phyloP scores from a whole-genome alignment of 2,113 vertebrate species.

The Puma concolor region DNA sequence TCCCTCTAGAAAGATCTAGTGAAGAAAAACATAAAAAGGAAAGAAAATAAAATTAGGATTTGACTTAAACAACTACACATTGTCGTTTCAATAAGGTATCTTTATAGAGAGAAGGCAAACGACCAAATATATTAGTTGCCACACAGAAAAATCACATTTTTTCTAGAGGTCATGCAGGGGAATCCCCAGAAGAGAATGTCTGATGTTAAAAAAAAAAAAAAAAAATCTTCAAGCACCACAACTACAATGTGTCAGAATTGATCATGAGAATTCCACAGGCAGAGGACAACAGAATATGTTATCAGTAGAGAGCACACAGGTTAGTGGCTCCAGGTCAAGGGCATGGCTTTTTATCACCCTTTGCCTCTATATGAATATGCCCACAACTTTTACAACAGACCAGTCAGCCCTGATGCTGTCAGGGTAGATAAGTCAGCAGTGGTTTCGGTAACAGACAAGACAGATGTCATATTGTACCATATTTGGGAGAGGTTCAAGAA shows the following conservation, averaged over 20 bases:
- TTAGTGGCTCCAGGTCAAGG: neutral
- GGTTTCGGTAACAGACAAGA: neutral
- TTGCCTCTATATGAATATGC: neutral
- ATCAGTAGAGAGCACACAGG: neutral
- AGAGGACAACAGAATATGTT: neutral
- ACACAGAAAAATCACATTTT: neutral
- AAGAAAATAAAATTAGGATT: neutral
- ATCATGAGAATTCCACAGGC: neutral
- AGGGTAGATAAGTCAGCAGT: neutral
- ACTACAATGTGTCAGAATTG: neutral
- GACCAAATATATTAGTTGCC: neutral
- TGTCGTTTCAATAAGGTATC: constrained; percentile 14
- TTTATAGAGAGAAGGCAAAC: neutral
- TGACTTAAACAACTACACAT: neutral
- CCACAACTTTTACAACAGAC: neutral
- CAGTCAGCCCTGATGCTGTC: neutral
- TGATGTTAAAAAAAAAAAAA: constrained; percentile 40
- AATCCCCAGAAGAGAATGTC: neutral
- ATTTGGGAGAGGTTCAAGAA: neutral
- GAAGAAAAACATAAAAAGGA: constrained; percentile 22
- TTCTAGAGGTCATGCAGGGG: neutral
- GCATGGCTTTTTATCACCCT: neutral
- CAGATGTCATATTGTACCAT: neutral
- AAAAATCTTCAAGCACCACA: neutral
- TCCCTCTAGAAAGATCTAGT: neutral